Evolutionary conservation across 2,888 invertebrate genomes (phyloP).

Genomic region (Sisyra nigra): DNA sequence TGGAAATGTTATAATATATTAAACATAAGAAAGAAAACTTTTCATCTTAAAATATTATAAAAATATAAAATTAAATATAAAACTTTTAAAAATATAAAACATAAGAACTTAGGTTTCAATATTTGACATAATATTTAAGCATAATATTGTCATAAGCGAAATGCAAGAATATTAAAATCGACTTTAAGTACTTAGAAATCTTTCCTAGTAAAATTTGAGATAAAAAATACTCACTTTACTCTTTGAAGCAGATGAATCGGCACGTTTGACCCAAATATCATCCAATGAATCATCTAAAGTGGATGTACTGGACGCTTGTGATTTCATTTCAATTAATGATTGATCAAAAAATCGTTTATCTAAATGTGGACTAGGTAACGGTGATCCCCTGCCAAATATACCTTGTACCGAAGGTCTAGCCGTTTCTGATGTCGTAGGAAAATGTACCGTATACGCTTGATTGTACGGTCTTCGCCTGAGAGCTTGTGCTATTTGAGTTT

Average conservation of each 20-base stretch:
- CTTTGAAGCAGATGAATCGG: slow-evolving; percentile 24
- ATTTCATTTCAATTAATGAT: slow-evolving; percentile 65
- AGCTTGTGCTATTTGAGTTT: slow-evolving; percentile 22
- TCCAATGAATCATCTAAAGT: slow-evolving; percentile 41
- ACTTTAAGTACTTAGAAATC: background rate
- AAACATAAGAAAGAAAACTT: too few relatives aligned
- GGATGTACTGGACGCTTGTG: slow-evolving; percentile 44
- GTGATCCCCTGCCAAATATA: slow-evolving; percentile 35
- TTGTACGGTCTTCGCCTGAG: slow-evolving; percentile 31
- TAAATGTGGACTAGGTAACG: slow-evolving; percentile 45
- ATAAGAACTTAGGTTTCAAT: too few relatives aligned
- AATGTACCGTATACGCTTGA: slow-evolving; percentile 51
- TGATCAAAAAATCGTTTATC: slow-evolving; percentile 71
- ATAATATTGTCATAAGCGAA: too few relatives aligned
- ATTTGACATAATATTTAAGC: too few relatives aligned
- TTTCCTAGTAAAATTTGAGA: background rate
- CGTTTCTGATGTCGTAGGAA: slow-evolving; percentile 41
- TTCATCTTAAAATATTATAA: too few relatives aligned
- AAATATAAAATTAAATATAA: too few relatives aligned
- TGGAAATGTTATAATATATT: too few relatives aligned
- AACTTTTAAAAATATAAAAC: too few relatives aligned
- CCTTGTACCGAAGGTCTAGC: slow-evolving; percentile 42
- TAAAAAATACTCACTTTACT: slow-evolving; percentile 34
- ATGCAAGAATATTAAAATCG: background rate
- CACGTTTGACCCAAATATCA: slow-evolving; percentile 55